A percentile compares a stretch with the other conserved stretches of the same genome.
Conservation (phyloP, 1,140 invertebrate species). For the Drosophila aff. region DNA sequence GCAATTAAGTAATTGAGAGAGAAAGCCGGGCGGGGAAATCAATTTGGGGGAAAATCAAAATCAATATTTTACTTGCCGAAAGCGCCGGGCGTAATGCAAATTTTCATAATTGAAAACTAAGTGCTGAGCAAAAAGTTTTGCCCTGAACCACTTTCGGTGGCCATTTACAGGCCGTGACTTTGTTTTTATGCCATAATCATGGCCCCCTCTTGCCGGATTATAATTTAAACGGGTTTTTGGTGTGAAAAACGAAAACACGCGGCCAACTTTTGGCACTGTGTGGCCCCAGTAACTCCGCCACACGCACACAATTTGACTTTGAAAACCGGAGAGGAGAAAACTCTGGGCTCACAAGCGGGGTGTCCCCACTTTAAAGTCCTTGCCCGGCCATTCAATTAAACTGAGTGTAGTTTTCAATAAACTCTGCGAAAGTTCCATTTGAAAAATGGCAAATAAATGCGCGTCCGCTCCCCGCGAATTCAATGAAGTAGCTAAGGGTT, state of each 20-base stretch:
- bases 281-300: conserved; percentile 57
- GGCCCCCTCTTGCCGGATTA: conserved; percentile 26
- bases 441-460: conserved; percentile 79
- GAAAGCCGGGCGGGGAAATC: conserved; percentile 27
- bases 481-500: conserved; percentile 54
- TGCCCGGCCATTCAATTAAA: conserved; percentile 73
- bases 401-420: conserved; percentile 82
- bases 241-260: conserved; percentile 78
- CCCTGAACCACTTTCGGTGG: conserved; percentile 61
- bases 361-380: conserved; percentile 52
- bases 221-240: conserved; percentile 65
- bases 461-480: conserved; percentile 27
- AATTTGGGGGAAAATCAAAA: conserved; percentile 65
- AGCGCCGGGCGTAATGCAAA: conserved; percentile 68
- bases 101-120: conserved; percentile 82
- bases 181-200: conserved; percentile 43
- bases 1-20: conserved; percentile 78
- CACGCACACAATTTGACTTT: conserved; percentile 67
- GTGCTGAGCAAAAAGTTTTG: conserved; percentile 71
- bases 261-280: conserved; percentile 66
- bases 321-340: conserved; percentile 24
- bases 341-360: neutral
- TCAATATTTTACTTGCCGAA: conserved; percentile 73
- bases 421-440: conserved; percentile 64
- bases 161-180: conserved; percentile 28